Percentiles rank a stretch among this genome's conserved stretches.
phyloP scores from a whole-genome alignment of 35 echinoderm and acorn worm species.

The Diadema setosum region DNA sequence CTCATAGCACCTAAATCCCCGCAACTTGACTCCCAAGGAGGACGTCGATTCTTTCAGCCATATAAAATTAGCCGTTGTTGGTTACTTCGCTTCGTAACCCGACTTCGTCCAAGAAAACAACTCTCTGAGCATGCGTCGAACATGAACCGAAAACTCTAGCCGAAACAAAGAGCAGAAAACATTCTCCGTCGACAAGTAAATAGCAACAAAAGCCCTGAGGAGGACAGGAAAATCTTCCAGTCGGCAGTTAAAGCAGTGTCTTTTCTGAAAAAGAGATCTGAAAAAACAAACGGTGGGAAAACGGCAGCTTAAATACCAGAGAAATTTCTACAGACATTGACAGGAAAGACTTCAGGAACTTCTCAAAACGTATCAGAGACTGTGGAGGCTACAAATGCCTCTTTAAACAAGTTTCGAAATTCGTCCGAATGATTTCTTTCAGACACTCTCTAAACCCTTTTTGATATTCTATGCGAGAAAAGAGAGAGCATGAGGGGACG shows the following conservation, averaged over 20 bases:
- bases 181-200: neutral
- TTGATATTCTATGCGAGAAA: no score
- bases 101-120: no score
- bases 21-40: no score
- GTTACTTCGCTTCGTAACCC: no score
- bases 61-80: no score
- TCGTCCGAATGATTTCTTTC: no score
- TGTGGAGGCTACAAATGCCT: no score
- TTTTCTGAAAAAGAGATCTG: neutral
- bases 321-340: neutral
- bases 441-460: no score
- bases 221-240: neutral
- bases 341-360: constrained; percentile 16
- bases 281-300: neutral
- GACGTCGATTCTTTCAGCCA: no score
- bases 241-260: neutral
- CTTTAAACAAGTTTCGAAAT: no score
- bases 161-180: neutral
- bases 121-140: neutral
- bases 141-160: neutral
- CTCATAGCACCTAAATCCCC: no score
- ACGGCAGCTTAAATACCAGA: neutral
- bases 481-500: no score
- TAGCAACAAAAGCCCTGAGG: neutral
- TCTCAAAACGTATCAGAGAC: neutral